Base-by-base conservation (phyloP, 2,888 invertebrate species). In the Tiphia femorata region DNA sequence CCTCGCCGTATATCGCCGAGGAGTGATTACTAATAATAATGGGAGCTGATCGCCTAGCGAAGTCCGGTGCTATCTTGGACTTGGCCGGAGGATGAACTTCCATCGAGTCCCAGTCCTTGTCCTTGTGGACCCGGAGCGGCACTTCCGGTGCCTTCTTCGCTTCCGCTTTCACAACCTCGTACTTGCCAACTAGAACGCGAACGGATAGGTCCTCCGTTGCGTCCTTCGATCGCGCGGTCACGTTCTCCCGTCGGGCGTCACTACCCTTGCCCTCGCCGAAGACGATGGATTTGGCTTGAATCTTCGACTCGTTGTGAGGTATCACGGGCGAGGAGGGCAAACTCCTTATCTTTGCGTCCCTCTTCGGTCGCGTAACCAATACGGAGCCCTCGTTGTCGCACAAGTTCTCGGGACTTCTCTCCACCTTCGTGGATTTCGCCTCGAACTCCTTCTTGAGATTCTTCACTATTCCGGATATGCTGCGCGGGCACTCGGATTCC, bases 401-500 rank as follows among this genome's bases (percentile, higher is more conserved):
- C 17, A 48, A 63, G 44, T 48, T 66, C 57, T 63, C 72, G 1
- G 77, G 74, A 61, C 79, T 82, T 49, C 76, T 80, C 52, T 83
- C 81, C 29, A 75, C 69, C 37, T 62, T 77, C 19, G 73, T 83
- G 1, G 87, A 88, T 81, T 92, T 92, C 47, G 95, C 94, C 86
- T 96, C 95, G 82, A 95, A 95, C 82, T 93, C 95, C 81, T 92
- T 92, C 84, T 94, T 94, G 70, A 95, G 88, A 86, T 91, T 93
- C 86, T 91, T 90, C 69, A 95, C 95, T 80, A 92, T 91, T 21
- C 95, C 94, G 37, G 88, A 87, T 56, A 87, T 78, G 62, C 80
- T 84, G 16, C 84, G 76, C 10, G 74, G 79, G 70, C 79, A 77
- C 42, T 84, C 83, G 2, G 72, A 72, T 59, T 77, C 80, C 2